Evolutionary conservation across 1,140 invertebrate genomes (phyloP).

Genomic region (Polypedilum vanderplanki): DNA sequence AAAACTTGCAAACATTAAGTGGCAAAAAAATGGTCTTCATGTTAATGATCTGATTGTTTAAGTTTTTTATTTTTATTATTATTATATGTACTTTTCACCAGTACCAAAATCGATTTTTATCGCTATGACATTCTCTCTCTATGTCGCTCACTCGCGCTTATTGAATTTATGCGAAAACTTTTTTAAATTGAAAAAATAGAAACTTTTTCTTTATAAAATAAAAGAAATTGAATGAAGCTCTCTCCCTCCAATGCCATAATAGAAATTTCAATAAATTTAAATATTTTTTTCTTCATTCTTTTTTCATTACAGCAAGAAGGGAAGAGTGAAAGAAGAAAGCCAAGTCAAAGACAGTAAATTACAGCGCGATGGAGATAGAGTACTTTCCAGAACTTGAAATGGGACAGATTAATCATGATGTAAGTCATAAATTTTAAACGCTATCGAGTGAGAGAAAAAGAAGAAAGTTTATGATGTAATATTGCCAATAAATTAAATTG

Average conservation of each 20-base stretch:
- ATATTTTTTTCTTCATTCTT: background rate
- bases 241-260: background rate
- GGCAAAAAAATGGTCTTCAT: slow-evolving; percentile 11
- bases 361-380: background rate
- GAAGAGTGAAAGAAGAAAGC: background rate
- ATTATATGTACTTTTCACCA: background rate
- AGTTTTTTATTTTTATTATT: background rate
- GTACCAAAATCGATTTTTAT: slow-evolving; percentile 1
- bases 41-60: slow-evolving; percentile 19
- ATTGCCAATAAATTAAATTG: background rate
- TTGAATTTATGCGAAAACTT: slow-evolving; percentile 7
- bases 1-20: slow-evolving; percentile 7
- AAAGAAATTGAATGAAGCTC: no score
- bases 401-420: slow-evolving; percentile 16
- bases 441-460: no score
- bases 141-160: background rate
- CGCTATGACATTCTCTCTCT: background rate
- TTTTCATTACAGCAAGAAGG: slow-evolving; percentile 10
- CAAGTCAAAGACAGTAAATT: background rate
- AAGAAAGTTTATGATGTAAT: slow-evolving; percentile 8
- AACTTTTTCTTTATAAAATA: no score
- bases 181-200: background rate
- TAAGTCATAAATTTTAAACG: background rate
- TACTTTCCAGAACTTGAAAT: slow-evolving; percentile 18
- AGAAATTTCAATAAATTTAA: slow-evolving; percentile 20